Evolutionary conservation across 2,113 vertebrate species (phyloP).

Genomic region (Rhipidura dahli): DNA sequence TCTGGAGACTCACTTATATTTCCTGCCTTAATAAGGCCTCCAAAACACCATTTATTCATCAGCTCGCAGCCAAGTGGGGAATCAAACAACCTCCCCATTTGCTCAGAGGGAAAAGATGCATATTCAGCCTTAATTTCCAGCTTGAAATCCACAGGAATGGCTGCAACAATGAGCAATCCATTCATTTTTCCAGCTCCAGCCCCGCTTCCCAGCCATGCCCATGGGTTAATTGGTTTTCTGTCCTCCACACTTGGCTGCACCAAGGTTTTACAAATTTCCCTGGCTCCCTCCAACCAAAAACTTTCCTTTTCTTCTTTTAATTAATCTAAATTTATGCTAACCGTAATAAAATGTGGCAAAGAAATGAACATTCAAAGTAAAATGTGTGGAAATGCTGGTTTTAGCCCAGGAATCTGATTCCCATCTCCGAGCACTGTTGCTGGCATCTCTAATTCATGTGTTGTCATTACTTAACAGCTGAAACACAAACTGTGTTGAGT

Average conservation of each 20-base stretch:
- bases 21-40: neutral
- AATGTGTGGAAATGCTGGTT: neutral
- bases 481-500: neutral
- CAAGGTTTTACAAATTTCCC: neutral
- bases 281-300: neutral
- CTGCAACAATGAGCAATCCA: neutral
- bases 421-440: neutral
- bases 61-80: neutral
- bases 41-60: neutral
- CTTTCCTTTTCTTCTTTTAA: neutral
- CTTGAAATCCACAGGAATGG: neutral
- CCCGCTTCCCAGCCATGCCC: neutral
- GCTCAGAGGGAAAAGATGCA: neutral
- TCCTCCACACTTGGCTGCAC: neutral
- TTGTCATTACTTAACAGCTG: constrained; percentile 43
- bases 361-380: neutral
- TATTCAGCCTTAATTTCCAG: neutral
- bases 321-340: neutral
- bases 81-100: neutral
- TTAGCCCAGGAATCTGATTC: constrained; percentile 24
- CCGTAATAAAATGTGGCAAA: neutral
- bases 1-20: neutral
- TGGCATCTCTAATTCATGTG: neutral
- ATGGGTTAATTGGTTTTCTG: neutral
- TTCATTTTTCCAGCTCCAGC: neutral